Evolutionary conservation across 2,888 invertebrate species (phyloP).

Genomic region (Yponomeuta sedellus): DNA sequence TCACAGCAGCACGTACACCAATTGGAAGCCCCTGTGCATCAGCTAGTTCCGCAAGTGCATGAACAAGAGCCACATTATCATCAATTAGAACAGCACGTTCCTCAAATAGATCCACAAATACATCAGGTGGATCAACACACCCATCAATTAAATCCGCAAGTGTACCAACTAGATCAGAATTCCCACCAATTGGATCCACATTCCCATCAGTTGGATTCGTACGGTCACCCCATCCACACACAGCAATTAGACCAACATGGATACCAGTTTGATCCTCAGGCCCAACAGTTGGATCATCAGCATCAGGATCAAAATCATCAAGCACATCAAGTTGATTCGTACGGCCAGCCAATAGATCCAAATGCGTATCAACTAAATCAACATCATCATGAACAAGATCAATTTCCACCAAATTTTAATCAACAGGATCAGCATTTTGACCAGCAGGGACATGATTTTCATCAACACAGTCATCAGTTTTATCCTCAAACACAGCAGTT

Average conservation of each 20-base stretch:
- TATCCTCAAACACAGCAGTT: neutral
- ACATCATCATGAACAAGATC: slow-evolving; percentile 14
- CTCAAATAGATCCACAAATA: slow-evolving; percentile 23
- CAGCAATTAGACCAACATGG: slow-evolving; percentile 12
- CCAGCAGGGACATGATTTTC: slow-evolving; percentile 12
- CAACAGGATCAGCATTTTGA: slow-evolving; percentile 23
- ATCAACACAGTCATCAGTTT: neutral
- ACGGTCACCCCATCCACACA: neutral
- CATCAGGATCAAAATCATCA: slow-evolving; percentile 10
- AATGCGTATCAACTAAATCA: slow-evolving; percentile 10
- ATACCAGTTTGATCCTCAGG: neutral
- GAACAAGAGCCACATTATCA: slow-evolving; percentile 53
- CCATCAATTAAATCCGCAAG: neutral
- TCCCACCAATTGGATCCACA: slow-evolving; percentile 43
- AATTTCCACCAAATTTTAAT: neutral
- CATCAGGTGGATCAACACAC: slow-evolving; percentile 1
- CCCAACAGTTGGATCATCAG: slow-evolving; percentile 24
- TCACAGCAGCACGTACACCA: slow-evolving; percentile 7
- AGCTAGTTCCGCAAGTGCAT: slow-evolving; percentile 42
- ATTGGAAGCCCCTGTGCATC: neutral
- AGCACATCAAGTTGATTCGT: neutral
- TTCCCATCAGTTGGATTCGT: neutral
- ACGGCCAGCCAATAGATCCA: slow-evolving; percentile 1
- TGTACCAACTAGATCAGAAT: slow-evolving; percentile 55
- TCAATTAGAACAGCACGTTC: slow-evolving; percentile 27